Evolutionary conservation across 1,140 invertebrate species (phyloP).

Genomic region (Drosophila trapezifrons): DNA sequence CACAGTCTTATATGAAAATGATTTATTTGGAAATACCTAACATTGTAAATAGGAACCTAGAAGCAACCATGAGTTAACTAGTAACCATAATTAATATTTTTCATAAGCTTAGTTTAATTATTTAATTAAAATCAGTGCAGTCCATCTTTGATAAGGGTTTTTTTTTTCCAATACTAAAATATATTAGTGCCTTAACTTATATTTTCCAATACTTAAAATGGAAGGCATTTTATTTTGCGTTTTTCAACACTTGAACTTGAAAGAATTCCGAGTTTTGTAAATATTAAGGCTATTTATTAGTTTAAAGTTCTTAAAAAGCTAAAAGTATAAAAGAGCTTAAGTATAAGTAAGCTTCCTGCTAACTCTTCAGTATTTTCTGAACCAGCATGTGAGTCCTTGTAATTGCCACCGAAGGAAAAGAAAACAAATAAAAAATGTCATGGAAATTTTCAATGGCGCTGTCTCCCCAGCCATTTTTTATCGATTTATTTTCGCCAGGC

Average conservation of each 20-base stretch:
- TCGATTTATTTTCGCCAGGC: constrained; percentile 31
- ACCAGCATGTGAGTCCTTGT: background rate
- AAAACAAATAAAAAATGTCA: constrained; percentile 38
- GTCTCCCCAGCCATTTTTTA: constrained; percentile 1
- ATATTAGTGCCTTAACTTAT: background rate
- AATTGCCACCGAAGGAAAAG: background rate
- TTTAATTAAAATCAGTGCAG: background rate
- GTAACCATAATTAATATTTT: too few species aligned
- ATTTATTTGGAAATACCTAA: too few species aligned
- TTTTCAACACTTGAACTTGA: background rate
- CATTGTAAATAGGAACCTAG: background rate
- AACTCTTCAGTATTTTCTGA: background rate
- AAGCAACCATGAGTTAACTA: background rate
- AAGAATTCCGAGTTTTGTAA: background rate
- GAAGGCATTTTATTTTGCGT: too few species aligned
- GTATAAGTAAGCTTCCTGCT: background rate
- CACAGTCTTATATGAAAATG: too few species aligned
- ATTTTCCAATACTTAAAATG: background rate
- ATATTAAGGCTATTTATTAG: background rate
- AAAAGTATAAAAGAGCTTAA: background rate
- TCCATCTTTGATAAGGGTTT: background rate
- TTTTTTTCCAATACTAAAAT: background rate
- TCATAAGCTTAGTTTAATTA: background rate
- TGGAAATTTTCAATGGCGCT: constrained; percentile 46
- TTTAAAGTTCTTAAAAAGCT: background rate